Conservation (phyloP, 2,888 invertebrate species). For the Xanthostigma xanthostigma region DNA sequence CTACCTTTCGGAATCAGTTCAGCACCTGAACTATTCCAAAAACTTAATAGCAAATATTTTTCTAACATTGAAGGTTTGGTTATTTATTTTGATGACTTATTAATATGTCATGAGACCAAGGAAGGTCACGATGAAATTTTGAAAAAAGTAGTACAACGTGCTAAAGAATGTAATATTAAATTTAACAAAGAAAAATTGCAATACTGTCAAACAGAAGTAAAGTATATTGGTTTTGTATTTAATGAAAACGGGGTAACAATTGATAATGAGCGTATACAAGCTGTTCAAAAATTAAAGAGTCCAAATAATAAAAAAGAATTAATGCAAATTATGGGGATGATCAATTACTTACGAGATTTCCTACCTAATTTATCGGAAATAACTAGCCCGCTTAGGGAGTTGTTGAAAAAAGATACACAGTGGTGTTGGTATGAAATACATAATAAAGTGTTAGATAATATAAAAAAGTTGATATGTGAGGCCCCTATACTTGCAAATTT, state of each 20-base stretch:
- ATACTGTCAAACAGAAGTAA: constrained; percentile 14
- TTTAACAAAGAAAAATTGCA: constrained; percentile 19
- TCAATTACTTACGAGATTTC: constrained; percentile 15
- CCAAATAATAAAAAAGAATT: constrained; percentile 16
- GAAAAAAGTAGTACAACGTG: constrained; percentile 14
- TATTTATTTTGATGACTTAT: constrained; percentile 21
- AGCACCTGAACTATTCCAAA: constrained; percentile 20
- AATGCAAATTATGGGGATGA: constrained; percentile 17
- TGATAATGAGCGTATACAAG: constrained; percentile 12
- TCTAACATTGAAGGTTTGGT: constrained; percentile 17
- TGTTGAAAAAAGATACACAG: constrained; percentile 15
- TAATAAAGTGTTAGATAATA: constrained; percentile 10
- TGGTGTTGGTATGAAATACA: constrained; percentile 13
- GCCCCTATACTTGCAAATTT: constrained; percentile 12
- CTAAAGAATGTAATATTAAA: constrained; percentile 16
- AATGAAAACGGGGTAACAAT: constrained; percentile 10
- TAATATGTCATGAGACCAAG: constrained; percentile 6
- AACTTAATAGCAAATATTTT: constrained; percentile 19
- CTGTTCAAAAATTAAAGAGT: constrained; percentile 9
- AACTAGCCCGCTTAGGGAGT: constrained; percentile 9
- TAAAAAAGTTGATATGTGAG: constrained; percentile 13
- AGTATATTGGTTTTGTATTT: constrained; percentile 17
- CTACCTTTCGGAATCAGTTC: constrained; percentile 10
- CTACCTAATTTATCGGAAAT: constrained; percentile 12
- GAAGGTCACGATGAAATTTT: constrained; percentile 16